Evolutionary conservation across 1,140 invertebrate genomes (phyloP).

Genomic region (Listronotus bonariensis): DNA sequence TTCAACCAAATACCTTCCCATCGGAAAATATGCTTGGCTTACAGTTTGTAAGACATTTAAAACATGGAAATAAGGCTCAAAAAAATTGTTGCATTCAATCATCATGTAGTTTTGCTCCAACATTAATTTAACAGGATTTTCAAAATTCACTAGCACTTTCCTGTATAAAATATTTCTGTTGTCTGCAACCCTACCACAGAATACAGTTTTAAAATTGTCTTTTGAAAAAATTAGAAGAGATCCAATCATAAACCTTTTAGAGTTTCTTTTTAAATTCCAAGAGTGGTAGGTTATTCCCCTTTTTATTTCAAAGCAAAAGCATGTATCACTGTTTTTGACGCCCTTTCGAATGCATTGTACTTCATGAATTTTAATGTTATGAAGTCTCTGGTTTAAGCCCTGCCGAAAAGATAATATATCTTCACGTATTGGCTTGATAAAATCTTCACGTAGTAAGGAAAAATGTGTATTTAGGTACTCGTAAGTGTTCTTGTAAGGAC

Average conservation of each 20-base stretch:
- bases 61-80: conserved; percentile 67
- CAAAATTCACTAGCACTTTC: conserved; percentile 58
- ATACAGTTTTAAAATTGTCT: conserved; percentile 68
- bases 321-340: conserved; percentile 37
- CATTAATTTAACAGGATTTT: conserved; percentile 28
- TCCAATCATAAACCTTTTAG: conserved; percentile 69
- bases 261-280: conserved; percentile 58
- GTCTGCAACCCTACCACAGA: conserved; percentile 69
- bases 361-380: conserved; percentile 35
- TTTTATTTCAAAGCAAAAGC: conserved; percentile 26
- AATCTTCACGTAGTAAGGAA: conserved; percentile 75
- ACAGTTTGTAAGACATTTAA: conserved; percentile 64
- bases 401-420: not conserved
- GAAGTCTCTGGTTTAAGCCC: conserved; percentile 55
- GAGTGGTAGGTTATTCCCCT: conserved; percentile 38
- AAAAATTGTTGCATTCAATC: conserved; percentile 70
- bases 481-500: conserved; percentile 65
- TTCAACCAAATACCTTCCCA: conserved; percentile 62
- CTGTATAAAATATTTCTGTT: conserved; percentile 56
- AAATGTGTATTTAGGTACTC: conserved; percentile 81
- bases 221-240: conserved; percentile 71
- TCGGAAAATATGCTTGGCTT: conserved; percentile 60
- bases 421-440: conserved; percentile 61
- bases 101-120: conserved; percentile 57
- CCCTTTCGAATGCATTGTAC: conserved; percentile 44